Conservation (phyloP, 2,888 invertebrate genomes). For the Drosophila lutescens region DNA sequence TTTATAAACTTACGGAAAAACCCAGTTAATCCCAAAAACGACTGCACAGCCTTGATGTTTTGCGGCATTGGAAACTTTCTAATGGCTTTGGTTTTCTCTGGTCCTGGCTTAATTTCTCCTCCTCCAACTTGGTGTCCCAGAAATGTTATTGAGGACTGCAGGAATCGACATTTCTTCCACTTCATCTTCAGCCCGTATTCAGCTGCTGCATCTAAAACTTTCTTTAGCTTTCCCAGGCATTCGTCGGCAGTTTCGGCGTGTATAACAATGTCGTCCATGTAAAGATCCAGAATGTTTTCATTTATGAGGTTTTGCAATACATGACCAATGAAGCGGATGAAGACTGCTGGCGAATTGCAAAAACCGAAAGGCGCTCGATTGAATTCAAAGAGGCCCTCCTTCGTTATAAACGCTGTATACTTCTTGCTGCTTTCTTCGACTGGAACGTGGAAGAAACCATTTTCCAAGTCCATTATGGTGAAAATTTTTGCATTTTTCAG, state of each 20-base stretch:
- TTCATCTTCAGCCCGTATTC: not conserved
- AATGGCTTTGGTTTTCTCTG: not conserved
- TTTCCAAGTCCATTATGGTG: not conserved
- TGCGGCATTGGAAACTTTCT: constrained; percentile 1
- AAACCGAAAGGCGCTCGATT: too few species aligned
- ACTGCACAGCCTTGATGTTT: not conserved
- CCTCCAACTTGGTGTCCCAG: not conserved
- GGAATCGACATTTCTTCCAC: constrained; percentile 1
- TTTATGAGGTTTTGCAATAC: too few species aligned
- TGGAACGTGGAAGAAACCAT: not conserved
- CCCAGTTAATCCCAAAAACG: not conserved
- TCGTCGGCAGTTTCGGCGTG: too few species aligned
- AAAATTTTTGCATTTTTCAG: not conserved
- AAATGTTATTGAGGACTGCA: constrained; percentile 1
- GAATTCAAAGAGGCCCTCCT: too few species aligned
- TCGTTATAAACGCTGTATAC: not conserved
- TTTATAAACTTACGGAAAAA: too few species aligned
- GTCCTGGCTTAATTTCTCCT: too few species aligned
- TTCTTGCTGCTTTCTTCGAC: constrained; percentile 1
- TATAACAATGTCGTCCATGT: too few species aligned
- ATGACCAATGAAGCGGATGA: too few species aligned
- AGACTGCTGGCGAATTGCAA: too few species aligned
- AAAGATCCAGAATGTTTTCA: too few species aligned
- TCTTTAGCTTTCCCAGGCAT: too few species aligned
- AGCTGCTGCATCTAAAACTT: too few species aligned